Conservation (phyloP, 1,140 invertebrate genomes). For the Oryzaephilus surinamensis region DNA sequence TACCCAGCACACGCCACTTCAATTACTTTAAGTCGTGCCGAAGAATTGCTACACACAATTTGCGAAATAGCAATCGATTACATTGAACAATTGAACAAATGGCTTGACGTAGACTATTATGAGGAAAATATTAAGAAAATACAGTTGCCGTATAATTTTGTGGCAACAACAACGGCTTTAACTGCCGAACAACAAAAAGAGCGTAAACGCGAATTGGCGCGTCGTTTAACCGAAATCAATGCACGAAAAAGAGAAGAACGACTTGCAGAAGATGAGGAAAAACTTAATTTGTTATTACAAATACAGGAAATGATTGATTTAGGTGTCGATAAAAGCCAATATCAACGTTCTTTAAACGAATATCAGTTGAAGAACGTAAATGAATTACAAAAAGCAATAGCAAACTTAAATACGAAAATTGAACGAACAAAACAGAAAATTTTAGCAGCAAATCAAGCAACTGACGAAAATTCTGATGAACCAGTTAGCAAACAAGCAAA, state of each 20-base stretch:
- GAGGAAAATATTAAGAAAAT: constrained; percentile 73
- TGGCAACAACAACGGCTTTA: constrained; percentile 42
- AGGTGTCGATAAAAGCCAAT: constrained; percentile 64
- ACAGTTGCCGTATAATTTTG: constrained; percentile 67
- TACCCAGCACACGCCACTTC: constrained; percentile 84
- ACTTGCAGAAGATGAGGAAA: constrained; percentile 79
- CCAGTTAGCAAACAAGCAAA: constrained; percentile 31
- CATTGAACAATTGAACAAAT: constrained; percentile 63
- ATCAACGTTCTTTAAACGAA: constrained; percentile 45
- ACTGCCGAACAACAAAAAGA: constrained; percentile 76
- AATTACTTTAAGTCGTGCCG: constrained; percentile 75
- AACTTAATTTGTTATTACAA: constrained; percentile 63
- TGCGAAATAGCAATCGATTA: constrained; percentile 70
- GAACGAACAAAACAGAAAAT: constrained; percentile 73
- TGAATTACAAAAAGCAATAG: constrained; percentile 64
- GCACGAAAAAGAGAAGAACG: constrained; percentile 74
- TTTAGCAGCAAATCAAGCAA: constrained; percentile 50
- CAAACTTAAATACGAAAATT: constrained; percentile 60
- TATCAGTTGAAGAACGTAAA: constrained; percentile 46
- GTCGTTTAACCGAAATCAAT: constrained; percentile 73
- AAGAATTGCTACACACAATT: constrained; percentile 77
- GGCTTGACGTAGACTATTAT: constrained; percentile 74
- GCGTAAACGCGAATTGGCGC: constrained; percentile 70
- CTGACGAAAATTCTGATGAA: constrained; percentile 52
- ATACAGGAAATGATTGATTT: constrained; percentile 65